phyloP scores from a whole-genome alignment of 2,888 invertebrate genomes.

The Danaus chrysippus region DNA sequence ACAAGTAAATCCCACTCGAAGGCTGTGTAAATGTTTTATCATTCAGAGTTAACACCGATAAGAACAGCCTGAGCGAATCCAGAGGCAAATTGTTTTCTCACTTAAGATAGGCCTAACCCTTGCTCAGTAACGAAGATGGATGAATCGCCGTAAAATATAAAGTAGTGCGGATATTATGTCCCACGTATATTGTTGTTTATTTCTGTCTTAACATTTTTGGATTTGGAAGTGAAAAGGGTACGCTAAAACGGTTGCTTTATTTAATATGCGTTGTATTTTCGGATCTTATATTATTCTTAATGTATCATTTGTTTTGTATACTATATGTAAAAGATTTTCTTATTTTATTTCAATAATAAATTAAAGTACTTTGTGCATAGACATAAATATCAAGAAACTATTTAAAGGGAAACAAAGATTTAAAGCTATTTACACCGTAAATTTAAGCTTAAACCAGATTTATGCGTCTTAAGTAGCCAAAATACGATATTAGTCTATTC shows the following conservation, averaged over 20 bases:
- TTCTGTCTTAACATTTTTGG: conserved; percentile 27
- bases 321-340: too few species aligned
- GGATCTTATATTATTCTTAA: too few species aligned
- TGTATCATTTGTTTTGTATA: too few species aligned
- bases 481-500: conserved; percentile 30
- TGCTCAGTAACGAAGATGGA: conserved; percentile 64
- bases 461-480: conserved; percentile 11
- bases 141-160: conserved; percentile 47
- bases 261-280: conserved; percentile 16
- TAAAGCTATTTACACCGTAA: conserved; percentile 4
- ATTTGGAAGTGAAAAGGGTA: conserved; percentile 28
- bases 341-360: too few species aligned
- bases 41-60: conserved; percentile 35
- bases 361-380: too few species aligned
- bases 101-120: conserved; percentile 44
- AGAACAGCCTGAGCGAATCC: conserved; percentile 43
- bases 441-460: conserved; percentile 4
- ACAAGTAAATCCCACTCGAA: not conserved
- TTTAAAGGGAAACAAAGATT: not conserved
- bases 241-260: conserved; percentile 23
- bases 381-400: not conserved
- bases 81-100: conserved; percentile 47
- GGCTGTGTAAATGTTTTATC: conserved; percentile 6
- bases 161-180: conserved; percentile 33
- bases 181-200: conserved; percentile 35